Conservation (phyloP, 2,797 vertebrate genomes). For the Artibeus jamaicensis region DNA sequence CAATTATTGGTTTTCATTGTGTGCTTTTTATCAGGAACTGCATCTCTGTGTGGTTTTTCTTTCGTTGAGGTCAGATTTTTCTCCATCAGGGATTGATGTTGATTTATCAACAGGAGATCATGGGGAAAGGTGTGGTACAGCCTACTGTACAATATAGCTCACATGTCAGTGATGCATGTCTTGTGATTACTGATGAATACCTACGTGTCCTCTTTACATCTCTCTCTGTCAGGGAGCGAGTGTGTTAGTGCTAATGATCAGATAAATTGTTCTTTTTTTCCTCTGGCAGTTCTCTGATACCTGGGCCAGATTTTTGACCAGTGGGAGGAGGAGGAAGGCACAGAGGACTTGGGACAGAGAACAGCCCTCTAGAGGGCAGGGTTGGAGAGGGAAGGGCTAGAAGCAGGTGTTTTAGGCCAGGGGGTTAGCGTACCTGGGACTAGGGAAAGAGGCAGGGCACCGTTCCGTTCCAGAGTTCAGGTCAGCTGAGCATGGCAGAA, state of each 20-base stretch:
- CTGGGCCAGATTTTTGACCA: neutral
- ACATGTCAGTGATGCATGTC: constrained; percentile 14
- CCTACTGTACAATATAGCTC: neutral
- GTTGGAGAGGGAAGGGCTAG: neutral
- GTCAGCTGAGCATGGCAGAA: neutral
- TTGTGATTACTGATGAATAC: neutral
- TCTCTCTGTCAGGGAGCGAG: neutral
- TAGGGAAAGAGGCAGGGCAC: neutral
- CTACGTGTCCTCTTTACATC: neutral
- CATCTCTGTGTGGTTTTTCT: constrained; percentile 47
- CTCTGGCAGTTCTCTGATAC: neutral
- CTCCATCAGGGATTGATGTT: neutral
- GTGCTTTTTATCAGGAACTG: constrained; percentile 41
- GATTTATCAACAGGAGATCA: neutral
- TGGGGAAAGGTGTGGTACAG: neutral
- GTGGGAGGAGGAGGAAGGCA: neutral
- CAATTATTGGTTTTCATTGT: constrained; percentile 30
- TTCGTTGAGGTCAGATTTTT: constrained; percentile 40
- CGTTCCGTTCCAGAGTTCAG: neutral
- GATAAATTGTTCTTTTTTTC: constrained; percentile 5
- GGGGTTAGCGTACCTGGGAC: neutral
- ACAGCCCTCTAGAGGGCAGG: neutral
- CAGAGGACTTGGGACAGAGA: neutral
- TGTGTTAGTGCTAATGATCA: neutral
- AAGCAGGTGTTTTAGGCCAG: neutral